A percentile compares a stretch with the other conserved stretches of the same genome.
These are phyloP conservation scores for Naja naja DNA, from an alignment of 2,113 vertebrate species.

Conservation along the genomic window DNA sequence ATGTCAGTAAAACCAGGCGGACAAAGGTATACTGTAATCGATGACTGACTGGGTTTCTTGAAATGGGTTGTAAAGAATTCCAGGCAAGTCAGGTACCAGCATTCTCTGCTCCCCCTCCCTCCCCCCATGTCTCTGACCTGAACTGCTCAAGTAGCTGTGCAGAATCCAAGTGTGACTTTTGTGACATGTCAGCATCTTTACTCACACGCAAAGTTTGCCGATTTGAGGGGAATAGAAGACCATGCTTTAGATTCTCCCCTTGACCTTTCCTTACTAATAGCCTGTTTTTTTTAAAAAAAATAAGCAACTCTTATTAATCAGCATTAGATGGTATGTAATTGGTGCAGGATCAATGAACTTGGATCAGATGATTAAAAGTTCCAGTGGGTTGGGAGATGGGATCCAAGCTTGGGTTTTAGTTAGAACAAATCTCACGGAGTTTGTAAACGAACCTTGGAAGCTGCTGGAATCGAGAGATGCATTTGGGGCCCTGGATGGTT, in stretches of 20 bases:
- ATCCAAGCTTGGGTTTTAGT: neutral
- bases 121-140: neutral
- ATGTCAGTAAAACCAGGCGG: neutral
- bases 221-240: neutral
- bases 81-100: neutral
- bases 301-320: slow-evolving; percentile 12
- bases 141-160: neutral
- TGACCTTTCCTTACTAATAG: neutral
- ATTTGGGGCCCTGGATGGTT: neutral
- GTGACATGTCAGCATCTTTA: neutral
- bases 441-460: neutral
- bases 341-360: neutral
- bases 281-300: slow-evolving; percentile 3
- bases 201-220: neutral
- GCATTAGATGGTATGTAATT: neutral
- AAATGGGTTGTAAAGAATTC: neutral
- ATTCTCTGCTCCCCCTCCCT: too few relatives aligned
- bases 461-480: neutral
- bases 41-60: neutral
- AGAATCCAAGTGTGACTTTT: neutral
- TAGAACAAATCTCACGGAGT: neutral
- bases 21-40: neutral
- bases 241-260: neutral
- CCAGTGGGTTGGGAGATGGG: neutral
- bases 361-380: neutral